Conservation (phyloP, 2,797 vertebrate species). For the Pogonophryne albipinna region DNA sequence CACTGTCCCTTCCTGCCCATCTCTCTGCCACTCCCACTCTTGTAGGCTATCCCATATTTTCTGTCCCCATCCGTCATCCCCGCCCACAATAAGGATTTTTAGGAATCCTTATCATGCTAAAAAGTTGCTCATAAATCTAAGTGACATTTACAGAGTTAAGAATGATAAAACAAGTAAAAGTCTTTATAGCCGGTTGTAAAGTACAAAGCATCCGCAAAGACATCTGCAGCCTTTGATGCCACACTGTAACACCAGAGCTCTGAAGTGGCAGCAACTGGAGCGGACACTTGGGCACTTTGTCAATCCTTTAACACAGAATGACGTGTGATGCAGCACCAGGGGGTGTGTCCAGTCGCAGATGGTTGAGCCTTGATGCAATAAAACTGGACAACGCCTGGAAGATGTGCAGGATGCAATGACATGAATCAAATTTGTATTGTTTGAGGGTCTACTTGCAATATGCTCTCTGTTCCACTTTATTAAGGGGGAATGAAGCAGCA, state of each 20-base stretch:
- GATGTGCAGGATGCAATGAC: slow-evolving; percentile 17
- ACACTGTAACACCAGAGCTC: slow-evolving; percentile 16
- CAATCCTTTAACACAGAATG: slow-evolving; percentile 36
- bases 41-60: background rate
- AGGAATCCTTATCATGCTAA: slow-evolving; percentile 30
- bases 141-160: slow-evolving; percentile 18
- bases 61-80: background rate
- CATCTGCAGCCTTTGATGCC: slow-evolving; percentile 15
- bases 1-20: background rate
- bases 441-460: slow-evolving; percentile 22
- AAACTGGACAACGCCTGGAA: slow-evolving; percentile 4
- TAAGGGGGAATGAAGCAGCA: slow-evolving; percentile 15
- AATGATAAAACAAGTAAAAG: background rate
- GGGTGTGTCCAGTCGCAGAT: slow-evolving; percentile 18
- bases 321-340: slow-evolving; percentile 13
- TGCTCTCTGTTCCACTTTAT: slow-evolving; percentile 27
- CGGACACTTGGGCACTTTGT: slow-evolving; percentile 31
- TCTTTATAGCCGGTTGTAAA: slow-evolving; percentile 10
- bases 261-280: slow-evolving; percentile 26
- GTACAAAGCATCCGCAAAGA: slow-evolving; percentile 21
- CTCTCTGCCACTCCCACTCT: background rate
- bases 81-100: slow-evolving; percentile 19
- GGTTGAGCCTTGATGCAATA: background rate
- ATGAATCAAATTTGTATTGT: slow-evolving; percentile 38
- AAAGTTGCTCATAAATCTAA: slow-evolving; percentile 23